These are phyloP conservation scores for Cariama cristata DNA, from an alignment of 2,113 vertebrate species.

Conservation along the genomic window DNA sequence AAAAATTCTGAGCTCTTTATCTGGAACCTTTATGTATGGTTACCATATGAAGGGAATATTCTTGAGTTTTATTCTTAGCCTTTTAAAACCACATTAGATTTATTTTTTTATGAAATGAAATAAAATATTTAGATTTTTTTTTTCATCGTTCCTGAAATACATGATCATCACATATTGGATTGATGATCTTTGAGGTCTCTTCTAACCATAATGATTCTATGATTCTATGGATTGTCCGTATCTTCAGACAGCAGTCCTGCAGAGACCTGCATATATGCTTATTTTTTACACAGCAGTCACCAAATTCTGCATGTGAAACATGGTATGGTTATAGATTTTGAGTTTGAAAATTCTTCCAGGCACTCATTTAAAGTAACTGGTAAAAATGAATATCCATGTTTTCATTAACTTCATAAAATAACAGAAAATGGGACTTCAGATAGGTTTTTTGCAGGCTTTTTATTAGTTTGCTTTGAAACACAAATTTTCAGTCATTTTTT, in stretches of 20 bases:
- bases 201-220: too few species aligned
- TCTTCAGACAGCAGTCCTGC: not conserved
- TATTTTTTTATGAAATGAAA: not conserved
- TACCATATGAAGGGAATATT: not conserved
- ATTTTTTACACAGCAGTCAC: not conserved
- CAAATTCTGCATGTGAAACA: rapidly evolving
- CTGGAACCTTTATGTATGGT: not conserved
- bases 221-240: not conserved
- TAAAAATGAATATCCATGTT: not conserved
- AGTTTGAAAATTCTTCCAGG: not conserved
- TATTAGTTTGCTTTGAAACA: not conserved
- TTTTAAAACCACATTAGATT: not conserved
- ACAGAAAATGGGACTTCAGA: not conserved
- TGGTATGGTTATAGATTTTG: not conserved
- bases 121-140: not conserved
- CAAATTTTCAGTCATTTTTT: not conserved
- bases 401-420: not conserved
- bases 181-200: not conserved
- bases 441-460: not conserved
- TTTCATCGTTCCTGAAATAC: not conserved
- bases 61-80: not conserved
- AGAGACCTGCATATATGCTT: rapidly evolving
- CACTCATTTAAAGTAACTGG: not conserved
- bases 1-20: not conserved
- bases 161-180: rapidly evolving